Conservation (phyloP, 2,888 invertebrate genomes). For the Aspidiotus destructor region DNA sequence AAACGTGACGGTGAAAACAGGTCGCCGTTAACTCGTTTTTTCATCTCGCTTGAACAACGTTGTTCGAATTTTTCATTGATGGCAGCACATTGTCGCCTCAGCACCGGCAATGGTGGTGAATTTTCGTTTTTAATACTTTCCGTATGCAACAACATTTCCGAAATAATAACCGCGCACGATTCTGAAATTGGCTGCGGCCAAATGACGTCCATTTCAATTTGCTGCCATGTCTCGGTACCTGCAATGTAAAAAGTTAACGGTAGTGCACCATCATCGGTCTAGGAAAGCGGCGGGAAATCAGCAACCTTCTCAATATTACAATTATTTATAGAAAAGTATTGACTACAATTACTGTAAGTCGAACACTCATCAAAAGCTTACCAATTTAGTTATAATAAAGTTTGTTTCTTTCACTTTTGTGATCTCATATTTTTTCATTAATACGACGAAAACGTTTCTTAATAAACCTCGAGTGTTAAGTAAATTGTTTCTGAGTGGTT, state of each 20-base stretch:
- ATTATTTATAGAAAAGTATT: too few relatives aligned
- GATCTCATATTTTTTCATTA: too few relatives aligned
- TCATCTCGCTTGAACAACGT: not conserved
- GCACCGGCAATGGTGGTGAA: not conserved
- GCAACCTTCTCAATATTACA: not conserved
- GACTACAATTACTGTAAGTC: too few relatives aligned
- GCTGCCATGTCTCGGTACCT: conserved; percentile 69
- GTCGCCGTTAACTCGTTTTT: conserved; percentile 1
- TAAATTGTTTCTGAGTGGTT: too few relatives aligned
- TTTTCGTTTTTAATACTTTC: not conserved
- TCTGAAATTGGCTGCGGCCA: conserved; percentile 62
- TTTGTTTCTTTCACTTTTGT: too few relatives aligned
- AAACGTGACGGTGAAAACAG: not conserved
- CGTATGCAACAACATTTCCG: conserved; percentile 41
- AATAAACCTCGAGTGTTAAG: too few relatives aligned
- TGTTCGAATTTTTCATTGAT: not conserved
- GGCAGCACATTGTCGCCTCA: not conserved
- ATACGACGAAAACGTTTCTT: too few relatives aligned
- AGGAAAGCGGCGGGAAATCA: not conserved
- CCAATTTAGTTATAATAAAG: too few relatives aligned
- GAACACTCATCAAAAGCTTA: too few relatives aligned
- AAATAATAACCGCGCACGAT: conserved; percentile 57
- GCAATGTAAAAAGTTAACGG: conserved; percentile 37
- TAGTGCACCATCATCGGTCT: not conserved
- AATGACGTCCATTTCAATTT: conserved; percentile 51